phyloP scores from a whole-genome alignment of 1,140 invertebrate species.

The Cepaea nemoralis region DNA sequence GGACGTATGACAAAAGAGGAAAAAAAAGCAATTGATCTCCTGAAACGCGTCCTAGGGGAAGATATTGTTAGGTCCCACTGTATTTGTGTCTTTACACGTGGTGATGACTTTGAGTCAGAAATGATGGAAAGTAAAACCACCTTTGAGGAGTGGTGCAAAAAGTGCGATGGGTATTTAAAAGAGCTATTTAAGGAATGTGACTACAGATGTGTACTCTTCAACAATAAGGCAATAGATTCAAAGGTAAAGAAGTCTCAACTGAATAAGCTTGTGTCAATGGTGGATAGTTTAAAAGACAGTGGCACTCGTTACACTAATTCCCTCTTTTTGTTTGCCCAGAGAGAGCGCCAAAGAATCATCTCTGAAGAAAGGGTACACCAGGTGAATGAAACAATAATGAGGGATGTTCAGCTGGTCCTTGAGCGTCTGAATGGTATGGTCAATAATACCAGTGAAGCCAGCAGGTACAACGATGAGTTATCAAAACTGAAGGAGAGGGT shows the following conservation, averaged over 20 bases:
- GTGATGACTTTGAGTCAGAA: slow-evolving; percentile 37
- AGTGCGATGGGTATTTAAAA: background rate
- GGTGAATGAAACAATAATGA: slow-evolving; percentile 29
- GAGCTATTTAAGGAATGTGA: slow-evolving; percentile 36
- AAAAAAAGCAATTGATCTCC: slow-evolving; percentile 35
- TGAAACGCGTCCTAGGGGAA: slow-evolving; percentile 37
- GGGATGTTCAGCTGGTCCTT: slow-evolving; percentile 34
- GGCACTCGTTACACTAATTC: slow-evolving; percentile 38
- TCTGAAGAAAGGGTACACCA: slow-evolving; percentile 26
- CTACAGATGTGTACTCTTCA: slow-evolving; percentile 38
- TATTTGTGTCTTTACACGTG: slow-evolving; percentile 38
- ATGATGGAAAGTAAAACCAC: background rate
- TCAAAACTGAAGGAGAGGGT: slow-evolving; percentile 15
- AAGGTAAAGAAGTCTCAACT: slow-evolving; percentile 29
- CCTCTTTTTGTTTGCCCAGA: slow-evolving; percentile 37
- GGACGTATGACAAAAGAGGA: slow-evolving; percentile 34
- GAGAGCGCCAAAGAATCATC: slow-evolving; percentile 8
- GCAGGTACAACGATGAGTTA: slow-evolving; percentile 18
- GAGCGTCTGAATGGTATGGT: slow-evolving; percentile 21
- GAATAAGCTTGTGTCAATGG: slow-evolving; percentile 23
- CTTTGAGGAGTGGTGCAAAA: slow-evolving; percentile 32
- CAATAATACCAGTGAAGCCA: slow-evolving; percentile 1
- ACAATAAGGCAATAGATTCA: slow-evolving; percentile 27
- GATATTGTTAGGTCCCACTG: slow-evolving; percentile 32
- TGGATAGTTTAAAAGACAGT: slow-evolving; percentile 27